Evolutionary conservation across 2,888 invertebrate species (phyloP), one percentile per base, ranked within the genome.

Genomic region (Shargacucullia verbasci): DNA sequence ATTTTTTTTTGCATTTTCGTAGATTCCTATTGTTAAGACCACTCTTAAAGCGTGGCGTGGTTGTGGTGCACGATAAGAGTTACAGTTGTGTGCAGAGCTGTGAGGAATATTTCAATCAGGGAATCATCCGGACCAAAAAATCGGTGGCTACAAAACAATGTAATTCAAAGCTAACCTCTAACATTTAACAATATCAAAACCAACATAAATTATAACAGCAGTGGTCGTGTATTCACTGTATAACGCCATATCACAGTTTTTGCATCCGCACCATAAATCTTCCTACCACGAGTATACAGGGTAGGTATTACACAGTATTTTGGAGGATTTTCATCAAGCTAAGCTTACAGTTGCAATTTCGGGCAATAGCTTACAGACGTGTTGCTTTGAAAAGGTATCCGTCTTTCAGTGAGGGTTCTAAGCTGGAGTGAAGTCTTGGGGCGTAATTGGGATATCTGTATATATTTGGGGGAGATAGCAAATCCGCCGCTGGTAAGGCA

Each of bases 391-490:
- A 54, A 59, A 74, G 57, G 55, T 20, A 57, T 62, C 52, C 73
- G 43, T 59, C 59, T 66, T 53, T 56, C 48, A 54, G 41, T 27
- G 41, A 54, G 38, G 56, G 58, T 39, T 39, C 34, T 67, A 67
- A 67, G 54, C 54, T 9, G 14, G 41, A 56, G 54, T 59, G 10
- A 40, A 54, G 57, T 75, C 44, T 49, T 62, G 38, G 48, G 31
- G 56, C 46, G 67, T 75, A 77, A 75, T 73, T 76, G 74, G 62
- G 58, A 70, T 61, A 63, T 67, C 64, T 64, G 59, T 65, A 44
- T 60, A 45, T 63, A 67, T 64, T 58, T 56, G 34, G 44, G 53
- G 55, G 39, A 75, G 77, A 73, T 67, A 73, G 67, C 46, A 70
- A 77, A 77, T 74, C 74, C 68, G 15, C 25, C 49, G 39, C 43